Base-by-base conservation (phyloP, 1,140 invertebrate species). In the Vanessa atalanta region DNA sequence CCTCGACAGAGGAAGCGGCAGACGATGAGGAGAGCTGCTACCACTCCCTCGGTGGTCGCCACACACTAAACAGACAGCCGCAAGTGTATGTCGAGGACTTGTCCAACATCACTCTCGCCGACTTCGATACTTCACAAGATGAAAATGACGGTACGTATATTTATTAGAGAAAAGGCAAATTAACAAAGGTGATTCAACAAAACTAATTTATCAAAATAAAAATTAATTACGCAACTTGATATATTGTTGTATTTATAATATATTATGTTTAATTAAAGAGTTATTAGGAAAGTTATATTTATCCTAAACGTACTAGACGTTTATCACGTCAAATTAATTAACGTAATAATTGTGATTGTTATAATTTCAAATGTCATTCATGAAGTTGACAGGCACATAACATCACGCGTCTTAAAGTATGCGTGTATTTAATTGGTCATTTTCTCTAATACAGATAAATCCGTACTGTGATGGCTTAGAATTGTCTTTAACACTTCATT, bases 1-100 rank as follows among this genome's bases (percentile, higher is more conserved):
- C 95, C 76, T 95, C 95, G 76, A 94, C 94, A 65, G 94, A 95
- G 82, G 94, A 94, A 80, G 93, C 86, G 15, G 87, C 93, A 9
- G 90, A 92, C 69, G 90, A 92, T 9, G 90, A 91, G 57, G 90
- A 91, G 47, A 90, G 82, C 65, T 92, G 89, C 77, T 92, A 92
- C 79, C 90, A 92, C 81, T 91, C 89, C 8, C 81, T 92, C 12
- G 88, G 90, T 53, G 90, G 90, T 14, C 80, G 89, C 8, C 89
- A 92, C 76, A 88, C 89, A 0, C 82, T 91, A 31, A 90, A 72
- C 65, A 78, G 90, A 66, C 88, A 91, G 43, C 81, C 89, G 16
- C 91, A 87, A 65, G 89, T 92, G 47, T 91, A 92, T 73, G 82
- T 93, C 8, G 91, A 93, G 70, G 91, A 93, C 64, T 81, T 93